Conservation (phyloP, 2,797 vertebrate species). For the Amblyraja radiata region DNA sequence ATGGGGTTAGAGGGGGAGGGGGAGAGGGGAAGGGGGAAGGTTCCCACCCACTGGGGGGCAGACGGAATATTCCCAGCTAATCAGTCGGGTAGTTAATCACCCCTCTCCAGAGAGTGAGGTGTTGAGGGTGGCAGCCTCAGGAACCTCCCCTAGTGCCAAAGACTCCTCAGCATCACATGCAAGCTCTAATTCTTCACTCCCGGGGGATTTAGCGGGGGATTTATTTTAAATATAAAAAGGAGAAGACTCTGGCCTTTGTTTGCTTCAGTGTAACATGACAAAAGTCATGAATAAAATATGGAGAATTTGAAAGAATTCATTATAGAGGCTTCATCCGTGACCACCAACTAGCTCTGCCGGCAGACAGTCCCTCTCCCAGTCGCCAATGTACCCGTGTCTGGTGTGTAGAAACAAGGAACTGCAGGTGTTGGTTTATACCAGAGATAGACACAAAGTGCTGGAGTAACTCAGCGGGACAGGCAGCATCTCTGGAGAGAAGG, state of each 20-base stretch:
- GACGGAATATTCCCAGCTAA: background rate
- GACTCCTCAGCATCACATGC: background rate
- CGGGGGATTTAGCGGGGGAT: constrained; percentile 57
- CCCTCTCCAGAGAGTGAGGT: too few relatives aligned
- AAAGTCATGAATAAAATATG: constrained; percentile 92
- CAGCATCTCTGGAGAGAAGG: too few relatives aligned
- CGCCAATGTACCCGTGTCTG: constrained; percentile 42
- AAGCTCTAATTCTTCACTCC: constrained; percentile 52
- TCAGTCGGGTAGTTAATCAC: background rate
- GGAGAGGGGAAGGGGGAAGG: background rate
- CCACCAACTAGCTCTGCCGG: constrained; percentile 54
- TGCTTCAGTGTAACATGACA: constrained; percentile 67
- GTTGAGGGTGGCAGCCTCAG: background rate
- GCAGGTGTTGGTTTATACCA: too few relatives aligned
- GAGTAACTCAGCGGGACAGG: too few relatives aligned
- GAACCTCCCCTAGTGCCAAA: background rate
- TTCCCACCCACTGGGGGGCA: background rate
- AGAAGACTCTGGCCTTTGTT: constrained; percentile 49
- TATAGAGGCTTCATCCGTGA: constrained; percentile 60
- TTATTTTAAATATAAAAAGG: constrained; percentile 47
- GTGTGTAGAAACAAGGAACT: too few relatives aligned
- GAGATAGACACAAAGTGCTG: too few relatives aligned
- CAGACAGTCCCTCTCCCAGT: constrained; percentile 48
- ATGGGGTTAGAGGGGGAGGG: too few relatives aligned
- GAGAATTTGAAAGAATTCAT: constrained; percentile 75